Conservation (phyloP, 2,797 vertebrate genomes). For the Poecile montanus region DNA sequence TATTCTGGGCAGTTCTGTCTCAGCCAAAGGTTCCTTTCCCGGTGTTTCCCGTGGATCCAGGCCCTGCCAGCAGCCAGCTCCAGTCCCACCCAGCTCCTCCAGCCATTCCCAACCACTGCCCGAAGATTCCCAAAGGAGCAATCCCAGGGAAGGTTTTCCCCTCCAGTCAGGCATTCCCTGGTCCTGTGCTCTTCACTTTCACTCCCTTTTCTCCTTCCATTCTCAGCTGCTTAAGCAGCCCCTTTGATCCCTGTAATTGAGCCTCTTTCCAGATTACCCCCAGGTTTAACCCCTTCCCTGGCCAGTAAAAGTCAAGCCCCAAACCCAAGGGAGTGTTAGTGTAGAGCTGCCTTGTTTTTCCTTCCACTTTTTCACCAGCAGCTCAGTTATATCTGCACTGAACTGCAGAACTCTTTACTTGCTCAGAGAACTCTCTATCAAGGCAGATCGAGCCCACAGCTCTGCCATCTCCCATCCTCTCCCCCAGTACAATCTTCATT, state of each 20-base stretch:
- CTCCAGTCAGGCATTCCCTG: neutral
- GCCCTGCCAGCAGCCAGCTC: neutral
- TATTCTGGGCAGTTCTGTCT: neutral
- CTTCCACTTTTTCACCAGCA: neutral
- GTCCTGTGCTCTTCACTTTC: neutral
- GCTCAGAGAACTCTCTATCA: neutral
- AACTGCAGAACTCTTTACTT: neutral
- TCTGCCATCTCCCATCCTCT: neutral
- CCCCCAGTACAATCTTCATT: neutral
- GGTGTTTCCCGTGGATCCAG: fast-evolving
- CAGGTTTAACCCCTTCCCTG: neutral
- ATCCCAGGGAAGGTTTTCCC: neutral
- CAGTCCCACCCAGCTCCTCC: neutral
- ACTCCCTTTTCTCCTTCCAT: neutral
- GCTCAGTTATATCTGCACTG: neutral
- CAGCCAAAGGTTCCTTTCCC: neutral
- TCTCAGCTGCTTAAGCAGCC: conserved; percentile 4
- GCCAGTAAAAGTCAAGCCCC: neutral
- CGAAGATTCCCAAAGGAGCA: neutral
- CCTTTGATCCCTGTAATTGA: neutral
- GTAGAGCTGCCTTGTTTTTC: neutral
- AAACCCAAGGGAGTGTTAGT: neutral
- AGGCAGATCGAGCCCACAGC: neutral
- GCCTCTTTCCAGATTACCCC: neutral
- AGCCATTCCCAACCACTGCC: fast-evolving